Conservation (phyloP, 2,113 vertebrate species). For the Otus sunia region DNA sequence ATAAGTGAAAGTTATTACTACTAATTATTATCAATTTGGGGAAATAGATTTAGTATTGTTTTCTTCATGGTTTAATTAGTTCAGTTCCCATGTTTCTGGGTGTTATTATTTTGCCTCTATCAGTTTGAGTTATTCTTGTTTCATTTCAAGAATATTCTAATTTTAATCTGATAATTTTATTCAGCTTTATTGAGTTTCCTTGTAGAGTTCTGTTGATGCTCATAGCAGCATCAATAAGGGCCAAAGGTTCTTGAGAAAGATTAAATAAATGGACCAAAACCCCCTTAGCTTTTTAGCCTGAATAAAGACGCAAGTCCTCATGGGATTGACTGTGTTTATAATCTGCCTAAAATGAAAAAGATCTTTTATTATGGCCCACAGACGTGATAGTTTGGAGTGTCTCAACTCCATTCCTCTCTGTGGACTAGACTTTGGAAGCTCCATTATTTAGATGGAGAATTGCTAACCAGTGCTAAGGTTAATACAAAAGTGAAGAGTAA, state of each 20-base stretch:
- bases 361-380: not conserved
- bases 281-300: not conserved
- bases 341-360: not conserved
- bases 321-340: not conserved
- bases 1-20: not conserved
- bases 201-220: not conserved
- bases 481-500: not conserved
- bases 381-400: not conserved
- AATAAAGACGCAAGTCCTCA: not conserved
- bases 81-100: not conserved
- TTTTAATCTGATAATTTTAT: not conserved
- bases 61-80: not conserved
- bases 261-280: not conserved
- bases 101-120: not conserved
- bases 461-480: not conserved
- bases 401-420: not conserved
- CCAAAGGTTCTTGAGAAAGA: not conserved
- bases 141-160: not conserved
- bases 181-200: not conserved
- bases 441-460: not conserved
- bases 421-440: not conserved
- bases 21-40: constrained; percentile 11
- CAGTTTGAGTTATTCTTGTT: not conserved
- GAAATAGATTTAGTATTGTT: not conserved
- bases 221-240: not conserved